A percentile compares a stretch with the other conserved stretches of the same genome.
These are phyloP conservation scores for Oscarella lobularis DNA, from an alignment of 37 sponge, comb jelly and placozoan genomes.

Conservation along the genomic window DNA sequence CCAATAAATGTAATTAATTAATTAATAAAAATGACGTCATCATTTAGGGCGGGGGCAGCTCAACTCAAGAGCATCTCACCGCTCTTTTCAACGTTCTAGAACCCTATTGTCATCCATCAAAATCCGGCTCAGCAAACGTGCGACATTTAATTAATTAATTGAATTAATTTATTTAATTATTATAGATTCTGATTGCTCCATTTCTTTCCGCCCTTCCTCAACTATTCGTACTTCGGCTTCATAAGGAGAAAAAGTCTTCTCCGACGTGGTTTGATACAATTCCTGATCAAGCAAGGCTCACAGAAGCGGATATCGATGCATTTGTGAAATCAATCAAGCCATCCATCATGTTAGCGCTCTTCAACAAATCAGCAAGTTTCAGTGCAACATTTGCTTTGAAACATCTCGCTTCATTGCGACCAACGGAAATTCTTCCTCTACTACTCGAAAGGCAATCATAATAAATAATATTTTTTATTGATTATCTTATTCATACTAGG, in stretches of 20 bases:
- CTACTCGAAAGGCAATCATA: constrained; percentile 39
- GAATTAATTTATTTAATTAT: neutral
- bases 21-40: neutral
- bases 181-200: neutral
- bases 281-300: constrained; percentile 42
- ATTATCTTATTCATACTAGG: constrained; percentile 12
- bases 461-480: neutral
- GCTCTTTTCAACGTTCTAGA: constrained; percentile 57
- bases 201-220: neutral
- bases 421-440: constrained; percentile 66
- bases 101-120: constrained; percentile 83
- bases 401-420: constrained; percentile 45
- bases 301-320: constrained; percentile 58
- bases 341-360: constrained; percentile 50
- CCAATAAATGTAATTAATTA: neutral
- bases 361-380: constrained; percentile 36
- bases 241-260: constrained; percentile 54
- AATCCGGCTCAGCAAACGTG: too few species aligned
- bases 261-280: constrained; percentile 34
- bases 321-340: constrained; percentile 71
- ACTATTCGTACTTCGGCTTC: constrained; percentile 7
- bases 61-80: constrained; percentile 40
- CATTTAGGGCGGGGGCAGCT: constrained; percentile 37
- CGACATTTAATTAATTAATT: neutral
- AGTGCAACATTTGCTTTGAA: constrained; percentile 36